Base-by-base conservation (phyloP, 2,888 invertebrate genomes). In the Molorchus minor region DNA sequence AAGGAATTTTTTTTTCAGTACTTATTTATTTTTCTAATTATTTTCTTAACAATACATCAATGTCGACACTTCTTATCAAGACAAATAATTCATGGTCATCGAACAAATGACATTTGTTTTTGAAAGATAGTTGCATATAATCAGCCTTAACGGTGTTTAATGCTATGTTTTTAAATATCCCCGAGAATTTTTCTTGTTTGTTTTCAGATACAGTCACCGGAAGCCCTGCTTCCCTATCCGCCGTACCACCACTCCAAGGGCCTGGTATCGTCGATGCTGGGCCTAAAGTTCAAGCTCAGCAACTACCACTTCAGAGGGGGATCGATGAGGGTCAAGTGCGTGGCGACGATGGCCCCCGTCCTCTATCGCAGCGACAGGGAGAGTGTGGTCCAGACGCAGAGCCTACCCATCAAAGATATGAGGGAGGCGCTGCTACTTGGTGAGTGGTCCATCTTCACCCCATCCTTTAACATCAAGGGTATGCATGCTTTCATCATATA, bases 371-470 rank as follows among this genome's bases (percentile, higher is more conserved):
- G 85, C 16, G 86, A 85, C 74, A 79, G 83, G 65, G 86, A 86
- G 71, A 85, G 85, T 68, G 82, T 86, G 1, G 80, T 86, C 15
- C 84, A 85, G 73, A 82, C 84, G 41, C 79, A 84, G 46, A 83
- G 84, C 30, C 81, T 85, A 51, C 66, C 64, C 21, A 81, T 85
- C 58, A 83, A 85, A 72, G 86, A 86, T 73, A 85, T 86, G 78
- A 81, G 86, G 65, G 87, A 87, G 75, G 87, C 87, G 20, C 82
- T 86, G 74, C 78, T 87, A 61, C 80, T 87, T 70, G 87, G 87
- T 87, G 79, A 84, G 84, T 74, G 69, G 70, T 71, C 69, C 62
- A 67, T 67, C 68, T 62, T 58, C 67, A 64, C 66, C 54, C 62
- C 61, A 57, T 64, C 60, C 57, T 54, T 61, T 44, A 60, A 52